Conservation (phyloP, 1,140 invertebrate genomes). For the Cydia splendana region DNA sequence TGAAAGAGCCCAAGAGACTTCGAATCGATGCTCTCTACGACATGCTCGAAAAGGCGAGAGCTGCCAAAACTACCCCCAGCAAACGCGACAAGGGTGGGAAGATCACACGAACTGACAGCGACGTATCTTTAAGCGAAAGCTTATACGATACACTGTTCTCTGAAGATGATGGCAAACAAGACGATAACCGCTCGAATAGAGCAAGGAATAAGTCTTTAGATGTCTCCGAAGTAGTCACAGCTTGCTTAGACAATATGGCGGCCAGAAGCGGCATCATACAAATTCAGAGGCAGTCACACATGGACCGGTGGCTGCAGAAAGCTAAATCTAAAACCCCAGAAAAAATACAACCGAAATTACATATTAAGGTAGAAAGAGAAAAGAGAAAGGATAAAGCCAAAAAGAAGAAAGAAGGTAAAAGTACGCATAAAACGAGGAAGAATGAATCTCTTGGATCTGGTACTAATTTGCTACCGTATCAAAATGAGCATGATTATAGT, state of each 20-base stretch:
- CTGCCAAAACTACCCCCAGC: constrained; percentile 45
- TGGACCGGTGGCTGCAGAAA: constrained; percentile 78
- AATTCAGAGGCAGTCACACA: constrained; percentile 75
- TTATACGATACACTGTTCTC: constrained; percentile 76
- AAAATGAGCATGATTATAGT: constrained; percentile 68
- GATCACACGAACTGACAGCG: constrained; percentile 62
- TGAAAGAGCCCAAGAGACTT: constrained; percentile 67
- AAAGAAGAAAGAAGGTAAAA: constrained; percentile 44
- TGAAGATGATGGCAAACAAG: constrained; percentile 67
- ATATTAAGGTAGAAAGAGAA: constrained; percentile 31
- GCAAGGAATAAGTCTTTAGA: constrained; percentile 65
- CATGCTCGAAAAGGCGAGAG: constrained; percentile 58
- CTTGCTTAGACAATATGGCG: constrained; percentile 74
- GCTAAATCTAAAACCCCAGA: constrained; percentile 76
- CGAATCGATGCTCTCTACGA: constrained; percentile 71
- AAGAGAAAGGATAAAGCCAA: constrained; percentile 43
- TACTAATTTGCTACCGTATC: constrained; percentile 43
- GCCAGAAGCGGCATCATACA: constrained; percentile 72
- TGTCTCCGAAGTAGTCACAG: constrained; percentile 72
- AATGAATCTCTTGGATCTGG: constrained; percentile 50
- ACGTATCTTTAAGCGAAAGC: constrained; percentile 74
- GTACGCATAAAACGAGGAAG: constrained; percentile 38
- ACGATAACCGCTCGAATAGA: constrained; percentile 58
- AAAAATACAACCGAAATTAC: constrained; percentile 58
- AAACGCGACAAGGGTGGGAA: constrained; percentile 62